Evolutionary conservation across 2,888 invertebrate genomes (phyloP), one percentile per base, ranked within the genome.

Genomic region (Cotesia congregata): DNA sequence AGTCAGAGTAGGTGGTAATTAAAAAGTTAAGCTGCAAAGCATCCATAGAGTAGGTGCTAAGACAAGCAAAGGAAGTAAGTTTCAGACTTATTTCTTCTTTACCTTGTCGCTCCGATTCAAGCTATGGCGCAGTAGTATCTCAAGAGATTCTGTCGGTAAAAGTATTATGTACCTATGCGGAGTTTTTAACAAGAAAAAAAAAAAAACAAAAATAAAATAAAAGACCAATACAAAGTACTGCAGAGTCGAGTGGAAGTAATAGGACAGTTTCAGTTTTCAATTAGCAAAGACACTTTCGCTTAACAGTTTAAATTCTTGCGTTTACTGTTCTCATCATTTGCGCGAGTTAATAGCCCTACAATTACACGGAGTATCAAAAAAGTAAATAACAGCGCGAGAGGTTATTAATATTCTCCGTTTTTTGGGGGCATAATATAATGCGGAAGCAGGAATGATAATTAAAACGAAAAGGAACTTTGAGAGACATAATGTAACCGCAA

Each of bases 11-110:
- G 83, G 80, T 83, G 82, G 85, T 85, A 85, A 85, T 87, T 86
- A 86, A 86, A 85, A 85, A 85, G 84, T 85, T 83, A 83, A 83
- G 82, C 82, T 80, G 83, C 83, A 84, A 84, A 84, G 82, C 82
- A 83, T 81, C 79, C 7, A n/a, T 50, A 82, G 81, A 83, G 78
- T 79, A 81, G 81, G 81, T 80, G 80, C 81, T 81, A 81, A 80
- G 82, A 79, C 82, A 79, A 82, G 80, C 78, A 77, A 77, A 78
- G 77, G 78, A 78, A 80, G 77, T 17, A 74, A 77, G 76, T 67
- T 68, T 75, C 70, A 80, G 77, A 69, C 77, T 77, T 76, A 79
- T 61, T 72, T 67, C 41, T 67, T 64, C 64, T 50, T 71, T 17
- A 61, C 61, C 6, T n/a, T 73, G 17, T 69, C 72, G 67, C 72